Conservation (phyloP, 2,797 vertebrate genomes). For the Enteromius fasciolatus region DNA sequence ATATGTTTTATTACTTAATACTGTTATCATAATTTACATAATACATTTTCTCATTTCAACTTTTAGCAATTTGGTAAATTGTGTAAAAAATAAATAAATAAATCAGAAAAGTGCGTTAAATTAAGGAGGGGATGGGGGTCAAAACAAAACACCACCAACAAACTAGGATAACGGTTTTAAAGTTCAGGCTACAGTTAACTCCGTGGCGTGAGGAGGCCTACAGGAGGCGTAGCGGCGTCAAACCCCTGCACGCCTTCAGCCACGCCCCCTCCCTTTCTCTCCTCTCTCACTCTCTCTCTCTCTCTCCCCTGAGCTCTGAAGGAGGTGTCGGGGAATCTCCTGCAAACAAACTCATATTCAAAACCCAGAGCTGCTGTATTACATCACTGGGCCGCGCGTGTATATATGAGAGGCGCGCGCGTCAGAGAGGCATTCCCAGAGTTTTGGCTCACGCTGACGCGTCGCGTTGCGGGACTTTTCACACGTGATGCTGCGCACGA, state of each 20-base stretch:
- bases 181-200: not conserved
- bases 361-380: constrained; percentile 56
- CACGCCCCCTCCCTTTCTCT: constrained; percentile 1
- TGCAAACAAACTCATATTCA: constrained; percentile 63
- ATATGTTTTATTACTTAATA: not conserved
- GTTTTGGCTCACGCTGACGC: constrained; percentile 61
- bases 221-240: constrained; percentile 71
- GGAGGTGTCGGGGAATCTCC: constrained; percentile 77
- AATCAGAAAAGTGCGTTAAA: not conserved
- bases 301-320: constrained; percentile 34
- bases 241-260: constrained; percentile 10
- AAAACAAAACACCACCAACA: not conserved
- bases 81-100: too few relatives aligned
- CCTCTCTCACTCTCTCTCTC: constrained; percentile 29
- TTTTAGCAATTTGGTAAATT: not conserved
- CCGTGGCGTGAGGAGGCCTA: constrained; percentile 62
- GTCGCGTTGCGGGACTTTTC: constrained; percentile 59
- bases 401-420: constrained; percentile 73
- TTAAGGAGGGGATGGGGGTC: not conserved
- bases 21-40: not conserved
- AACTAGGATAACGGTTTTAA: not conserved
- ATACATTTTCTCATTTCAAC: not conserved
- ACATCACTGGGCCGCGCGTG: constrained; percentile 77
- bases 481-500: constrained; percentile 45
- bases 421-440: constrained; percentile 47